A percentile compares a stretch with the other conserved stretches of the same genome.
Conservation (phyloP, 2,113 vertebrate genomes). For the Hypocryptadius cinnamomeus region DNA sequence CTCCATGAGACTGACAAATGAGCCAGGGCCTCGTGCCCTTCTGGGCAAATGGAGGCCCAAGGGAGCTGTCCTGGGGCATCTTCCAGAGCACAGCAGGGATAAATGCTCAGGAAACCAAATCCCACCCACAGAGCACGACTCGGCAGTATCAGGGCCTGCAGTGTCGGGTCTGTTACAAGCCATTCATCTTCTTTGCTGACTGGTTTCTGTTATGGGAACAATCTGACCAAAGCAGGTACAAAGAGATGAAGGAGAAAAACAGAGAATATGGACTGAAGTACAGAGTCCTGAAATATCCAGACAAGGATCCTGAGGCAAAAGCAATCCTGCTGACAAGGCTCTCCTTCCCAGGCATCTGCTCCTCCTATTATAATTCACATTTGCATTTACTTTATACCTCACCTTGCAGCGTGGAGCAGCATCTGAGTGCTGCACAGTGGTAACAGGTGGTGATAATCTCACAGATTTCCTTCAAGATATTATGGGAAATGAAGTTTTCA, state of each 20-base stretch:
- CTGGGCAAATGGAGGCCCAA: background rate
- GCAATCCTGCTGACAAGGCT: background rate
- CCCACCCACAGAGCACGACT: background rate
- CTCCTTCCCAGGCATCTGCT: background rate
- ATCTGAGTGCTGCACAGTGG: background rate
- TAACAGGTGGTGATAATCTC: constrained; percentile 48
- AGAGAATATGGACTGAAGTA: background rate
- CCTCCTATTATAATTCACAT: background rate
- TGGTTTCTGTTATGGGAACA: background rate
- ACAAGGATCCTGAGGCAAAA: background rate
- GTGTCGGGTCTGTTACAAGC: accelerated
- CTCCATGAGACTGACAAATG: background rate
- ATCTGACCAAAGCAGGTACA: background rate
- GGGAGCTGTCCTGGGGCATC: background rate
- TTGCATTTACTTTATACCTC: background rate
- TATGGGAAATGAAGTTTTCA: constrained; percentile 51
- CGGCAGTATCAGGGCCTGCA: background rate
- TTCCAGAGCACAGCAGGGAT: background rate
- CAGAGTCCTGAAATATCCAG: background rate
- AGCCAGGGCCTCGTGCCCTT: background rate
- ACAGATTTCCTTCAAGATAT: constrained; percentile 35
- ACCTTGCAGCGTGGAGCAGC: background rate
- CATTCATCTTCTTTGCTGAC: background rate
- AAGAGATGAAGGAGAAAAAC: background rate
- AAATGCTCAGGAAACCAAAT: background rate